These are phyloP conservation scores for Cheilosia variabilis DNA, from an alignment of 2,888 invertebrate species.

Conservation along the genomic window DNA sequence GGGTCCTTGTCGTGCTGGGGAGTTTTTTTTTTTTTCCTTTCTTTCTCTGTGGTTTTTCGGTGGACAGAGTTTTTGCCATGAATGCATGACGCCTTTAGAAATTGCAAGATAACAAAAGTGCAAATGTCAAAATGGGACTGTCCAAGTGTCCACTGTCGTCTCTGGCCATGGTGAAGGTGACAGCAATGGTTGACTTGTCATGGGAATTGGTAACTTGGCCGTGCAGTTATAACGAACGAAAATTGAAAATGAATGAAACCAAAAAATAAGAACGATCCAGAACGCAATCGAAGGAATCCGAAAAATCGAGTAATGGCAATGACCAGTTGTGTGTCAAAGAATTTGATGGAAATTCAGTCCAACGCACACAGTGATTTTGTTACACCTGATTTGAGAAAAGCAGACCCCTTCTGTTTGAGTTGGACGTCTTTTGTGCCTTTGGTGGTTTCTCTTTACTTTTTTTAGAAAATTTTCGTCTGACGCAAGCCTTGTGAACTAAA, in stretches of 20 bases:
- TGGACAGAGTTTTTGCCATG: slow-evolving; percentile 65
- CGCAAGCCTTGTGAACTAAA: too few relatives aligned
- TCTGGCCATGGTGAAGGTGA: slow-evolving; percentile 63
- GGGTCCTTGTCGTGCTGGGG: neutral
- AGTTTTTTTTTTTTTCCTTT: neutral
- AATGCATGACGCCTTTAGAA: slow-evolving; percentile 72
- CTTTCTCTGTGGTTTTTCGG: slow-evolving; percentile 19
- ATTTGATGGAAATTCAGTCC: slow-evolving; percentile 39
- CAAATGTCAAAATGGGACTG: slow-evolving; percentile 70
- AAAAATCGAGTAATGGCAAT: slow-evolving; percentile 37
- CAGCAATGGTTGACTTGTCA: slow-evolving; percentile 68
- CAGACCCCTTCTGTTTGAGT: neutral
- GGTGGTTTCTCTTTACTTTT: too few relatives aligned
- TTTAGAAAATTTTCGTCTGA: neutral
- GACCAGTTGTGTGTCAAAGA: slow-evolving; percentile 55
- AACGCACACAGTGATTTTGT: slow-evolving; percentile 2
- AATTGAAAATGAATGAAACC: slow-evolving; percentile 14
- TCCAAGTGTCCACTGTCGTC: slow-evolving; percentile 60
- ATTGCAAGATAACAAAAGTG: slow-evolving; percentile 71
- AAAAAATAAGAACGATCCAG: neutral
- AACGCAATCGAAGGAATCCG: slow-evolving; percentile 45
- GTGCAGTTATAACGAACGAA: slow-evolving; percentile 38
- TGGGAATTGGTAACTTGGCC: slow-evolving; percentile 51
- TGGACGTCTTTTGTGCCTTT: neutral
- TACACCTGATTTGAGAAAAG: neutral